These are phyloP conservation scores for Accipiter virgatus DNA, from an alignment of 2,113 vertebrate genomes.

Conservation along the genomic window DNA sequence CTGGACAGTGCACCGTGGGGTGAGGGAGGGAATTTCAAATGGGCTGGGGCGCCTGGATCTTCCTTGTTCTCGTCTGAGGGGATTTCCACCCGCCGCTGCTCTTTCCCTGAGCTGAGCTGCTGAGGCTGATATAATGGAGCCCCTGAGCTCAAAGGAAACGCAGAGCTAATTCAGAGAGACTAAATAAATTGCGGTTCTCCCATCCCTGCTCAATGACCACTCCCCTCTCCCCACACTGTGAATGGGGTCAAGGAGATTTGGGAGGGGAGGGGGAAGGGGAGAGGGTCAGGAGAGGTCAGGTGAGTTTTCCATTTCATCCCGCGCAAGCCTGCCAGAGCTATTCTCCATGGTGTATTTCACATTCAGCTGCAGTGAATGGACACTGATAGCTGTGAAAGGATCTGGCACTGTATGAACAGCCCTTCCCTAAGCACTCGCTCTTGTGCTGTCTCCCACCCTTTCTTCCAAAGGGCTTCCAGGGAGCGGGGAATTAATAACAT, in stretches of 20 bases:
- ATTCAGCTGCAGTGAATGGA: slow-evolving; percentile 18
- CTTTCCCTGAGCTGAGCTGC: not conserved
- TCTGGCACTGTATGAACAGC: slow-evolving; percentile 27
- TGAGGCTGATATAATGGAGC: not conserved
- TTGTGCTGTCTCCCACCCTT: slow-evolving; percentile 26
- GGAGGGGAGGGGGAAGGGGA: not conserved
- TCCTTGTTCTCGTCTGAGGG: not conserved
- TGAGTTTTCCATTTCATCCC: slow-evolving; percentile 8
- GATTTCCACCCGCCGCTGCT: not conserved
- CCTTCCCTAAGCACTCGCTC: not conserved
- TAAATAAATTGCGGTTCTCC: not conserved
- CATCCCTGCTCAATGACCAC: not conserved
- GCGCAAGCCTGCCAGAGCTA: slow-evolving; percentile 37
- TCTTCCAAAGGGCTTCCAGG: slow-evolving; percentile 22
- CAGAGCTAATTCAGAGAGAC: slow-evolving; percentile 14
- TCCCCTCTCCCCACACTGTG: not conserved
- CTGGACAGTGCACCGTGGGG: accelerated
- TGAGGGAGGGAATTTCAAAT: not conserved
- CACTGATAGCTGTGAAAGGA: slow-evolving; percentile 57
- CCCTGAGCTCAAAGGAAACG: not conserved
- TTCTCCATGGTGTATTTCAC: slow-evolving; percentile 54
- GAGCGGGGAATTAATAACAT: not conserved
- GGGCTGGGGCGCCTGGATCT: not conserved
- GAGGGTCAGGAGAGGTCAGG: slow-evolving; percentile 48
- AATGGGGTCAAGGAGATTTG: slow-evolving; percentile 46